Evolutionary conservation across 2,888 invertebrate genomes (phyloP), one percentile per base, ranked within the genome.

Genomic region (Gibbula magus): DNA sequence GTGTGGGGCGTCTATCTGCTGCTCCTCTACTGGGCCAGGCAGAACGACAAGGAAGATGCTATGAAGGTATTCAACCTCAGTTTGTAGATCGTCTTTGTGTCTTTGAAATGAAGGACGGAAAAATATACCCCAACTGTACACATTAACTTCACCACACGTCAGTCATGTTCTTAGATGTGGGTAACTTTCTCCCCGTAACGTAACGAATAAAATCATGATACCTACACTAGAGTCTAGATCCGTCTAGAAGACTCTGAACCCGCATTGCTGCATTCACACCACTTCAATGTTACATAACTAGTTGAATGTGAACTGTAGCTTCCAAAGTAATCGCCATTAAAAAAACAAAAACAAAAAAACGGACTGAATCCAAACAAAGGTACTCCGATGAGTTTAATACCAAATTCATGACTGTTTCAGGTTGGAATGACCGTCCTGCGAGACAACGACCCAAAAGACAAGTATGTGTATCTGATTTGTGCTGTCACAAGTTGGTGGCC

Each of bases 401-500:
- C 56, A n/a, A 10, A 13, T 45, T 7, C 45, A 10, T 45, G 8
- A 45, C 13, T 45, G 5, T 81, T 76, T 18, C 78, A 90, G 89
- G 79, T 85, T 25, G 87, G 88, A n/a, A 85, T 89, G 5, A 82
- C 86, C 0, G 82, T 87, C 3, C 82, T 88, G 75, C 79, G 78
- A 53, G 87, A 89, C 80, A 87, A 88, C 78, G 79, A 84, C n/a
- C 80, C 83, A 0, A 81, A 78, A 5, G 82, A 88, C 75, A 67
- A 75, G 4, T 86, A 87, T 77, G 75, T 86, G 32, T 91, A 91
- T 80, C 83, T 90, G 67, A 82, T 91, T 13, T 86, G 89, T 83
- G 84, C 89, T 1, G 85, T 86, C 3, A 91, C 91, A 13, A 88
- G 90, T n/a, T 89, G 89, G 89, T 85, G 88, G 86, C 81, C 76